Evolutionary conservation across 2,113 vertebrate genomes (phyloP), one percentile per base, ranked within the genome.

Genomic region (Lycaon pictus): DNA sequence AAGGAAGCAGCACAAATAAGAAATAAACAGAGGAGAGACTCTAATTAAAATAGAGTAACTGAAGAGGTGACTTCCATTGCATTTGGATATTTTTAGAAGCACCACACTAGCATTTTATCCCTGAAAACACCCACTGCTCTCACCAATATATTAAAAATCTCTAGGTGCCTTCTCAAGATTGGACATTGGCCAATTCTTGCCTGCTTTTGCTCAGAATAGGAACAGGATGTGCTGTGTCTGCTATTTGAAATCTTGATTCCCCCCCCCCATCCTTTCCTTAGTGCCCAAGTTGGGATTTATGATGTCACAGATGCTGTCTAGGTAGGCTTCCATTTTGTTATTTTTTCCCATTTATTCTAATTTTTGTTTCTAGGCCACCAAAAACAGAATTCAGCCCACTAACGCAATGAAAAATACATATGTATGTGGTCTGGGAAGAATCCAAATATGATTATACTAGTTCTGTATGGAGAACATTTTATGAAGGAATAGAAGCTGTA

Each of bases 21-120:
- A 89, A 97, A 69, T n/a, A 96, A 97, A 93, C 37, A 92, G 88
- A 94, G 56, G 65, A 96, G 84, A 71, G 32, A 95, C 97, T 97
- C 94, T 96, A 97, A 97, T 96, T 98, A 96, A 97, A 96, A 81
- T 65, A 88, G 94, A 93, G 81, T 93, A 93, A 95, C 80, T 53
- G 29, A 97, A 96, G 76, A 96, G 74, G 93, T 94, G 67, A 92
- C 67, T 95, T 97, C 90, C n/a, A 90, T 84, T 88, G 80, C 87
- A 88, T 96, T 91, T 51, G 84, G n/a, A 55, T 98, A 97, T 97
- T 97, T 98, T 97, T 97, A 96, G 96, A 97, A 90, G 69, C 69
- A 92, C 63, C 86, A 82, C 65, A 63, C 84, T 92, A 97, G 95
- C 93, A 97, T 96, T 97, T 97, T 93, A 88, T 96, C 95, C 95